A percentile compares a stretch with the other conserved stretches of the same genome.
Conservation (phyloP, 2,888 invertebrate genomes). For the Entomobrya proxima region DNA sequence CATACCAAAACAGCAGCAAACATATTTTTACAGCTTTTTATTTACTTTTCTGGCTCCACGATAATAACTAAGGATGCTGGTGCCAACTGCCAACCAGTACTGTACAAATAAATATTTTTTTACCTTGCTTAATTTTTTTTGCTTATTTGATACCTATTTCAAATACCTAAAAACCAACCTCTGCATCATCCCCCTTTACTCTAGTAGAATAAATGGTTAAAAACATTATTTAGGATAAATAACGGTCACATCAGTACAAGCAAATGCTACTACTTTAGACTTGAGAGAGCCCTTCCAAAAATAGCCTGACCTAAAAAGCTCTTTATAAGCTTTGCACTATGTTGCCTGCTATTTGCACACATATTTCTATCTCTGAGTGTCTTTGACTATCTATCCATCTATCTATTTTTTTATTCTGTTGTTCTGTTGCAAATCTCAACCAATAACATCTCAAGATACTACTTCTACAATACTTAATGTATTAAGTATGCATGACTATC, state of each 20-base stretch:
- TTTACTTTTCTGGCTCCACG: too few relatives aligned
- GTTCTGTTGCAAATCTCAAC: background rate
- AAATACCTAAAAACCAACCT: too few relatives aligned
- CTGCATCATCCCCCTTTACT: too few relatives aligned
- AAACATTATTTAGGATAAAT: slow-evolving; percentile 62
- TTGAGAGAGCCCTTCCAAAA: slow-evolving; percentile 64
- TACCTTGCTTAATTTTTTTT: too few relatives aligned
- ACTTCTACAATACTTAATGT: background rate
- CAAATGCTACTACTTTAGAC: too few relatives aligned
- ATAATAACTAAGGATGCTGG: too few relatives aligned
- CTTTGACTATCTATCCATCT: background rate
- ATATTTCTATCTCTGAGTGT: background rate
- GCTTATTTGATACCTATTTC: too few relatives aligned
- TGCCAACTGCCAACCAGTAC: too few relatives aligned
- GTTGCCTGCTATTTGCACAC: background rate
- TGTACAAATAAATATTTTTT: too few relatives aligned
- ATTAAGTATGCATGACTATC: background rate
- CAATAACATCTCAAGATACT: background rate
- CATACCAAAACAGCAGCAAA: too few relatives aligned
- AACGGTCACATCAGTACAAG: slow-evolving; percentile 67
- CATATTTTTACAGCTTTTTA: too few relatives aligned
- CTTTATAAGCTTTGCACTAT: slow-evolving; percentile 26
- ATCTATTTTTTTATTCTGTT: background rate
- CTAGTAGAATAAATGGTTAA: too few relatives aligned
- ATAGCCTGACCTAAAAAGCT: slow-evolving; percentile 66